Percentiles rank a stretch among this genome's conserved stretches.
Evolutionary conservation across 2,888 invertebrate genomes (phyloP).

Genomic region (Pollenia griseotomentosa): DNA sequence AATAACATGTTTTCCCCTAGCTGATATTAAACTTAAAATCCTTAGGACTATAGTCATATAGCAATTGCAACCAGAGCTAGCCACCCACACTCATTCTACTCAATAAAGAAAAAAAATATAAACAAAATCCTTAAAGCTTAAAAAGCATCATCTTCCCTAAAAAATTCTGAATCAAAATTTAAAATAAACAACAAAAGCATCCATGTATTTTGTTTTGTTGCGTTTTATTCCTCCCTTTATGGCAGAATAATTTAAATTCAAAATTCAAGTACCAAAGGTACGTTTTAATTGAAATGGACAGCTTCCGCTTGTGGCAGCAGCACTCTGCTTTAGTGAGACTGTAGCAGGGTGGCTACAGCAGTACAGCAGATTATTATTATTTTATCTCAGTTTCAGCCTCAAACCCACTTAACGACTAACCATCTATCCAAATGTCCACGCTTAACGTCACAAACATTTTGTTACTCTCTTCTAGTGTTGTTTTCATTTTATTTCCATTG

Average conservation of each 20-base stretch:
- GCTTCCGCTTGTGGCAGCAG: constrained; percentile 77
- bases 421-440: constrained; percentile 44
- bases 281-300: constrained; percentile 82
- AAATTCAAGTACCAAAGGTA: constrained; percentile 80
- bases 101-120: too few relatives aligned
- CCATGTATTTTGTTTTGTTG: constrained; percentile 32
- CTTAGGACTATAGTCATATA: constrained; percentile 53
- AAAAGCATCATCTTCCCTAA: constrained; percentile 45
- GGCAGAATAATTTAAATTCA: constrained; percentile 75
- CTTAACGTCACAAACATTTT: constrained; percentile 40
- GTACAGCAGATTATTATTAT: constrained; percentile 45
- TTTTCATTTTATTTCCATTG: not conserved
- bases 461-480: constrained; percentile 29
- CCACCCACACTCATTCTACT: constrained; percentile 1
- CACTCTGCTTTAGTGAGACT: constrained; percentile 2
- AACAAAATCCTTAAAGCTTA: constrained; percentile 34
- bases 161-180: constrained; percentile 31
- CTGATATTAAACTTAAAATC: constrained; percentile 28
- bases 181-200: constrained; percentile 39
- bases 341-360: constrained; percentile 6
- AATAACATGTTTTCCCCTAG: not conserved
- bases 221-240: constrained; percentile 49
- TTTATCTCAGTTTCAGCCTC: constrained; percentile 16
- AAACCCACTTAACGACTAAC: constrained; percentile 5
- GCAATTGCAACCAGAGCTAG: constrained; percentile 45